Percentiles rank a stretch among this genome's conserved stretches.
Evolutionary conservation across 2,113 vertebrate genomes (phyloP).

Genomic region (Toxotes chatareus): DNA sequence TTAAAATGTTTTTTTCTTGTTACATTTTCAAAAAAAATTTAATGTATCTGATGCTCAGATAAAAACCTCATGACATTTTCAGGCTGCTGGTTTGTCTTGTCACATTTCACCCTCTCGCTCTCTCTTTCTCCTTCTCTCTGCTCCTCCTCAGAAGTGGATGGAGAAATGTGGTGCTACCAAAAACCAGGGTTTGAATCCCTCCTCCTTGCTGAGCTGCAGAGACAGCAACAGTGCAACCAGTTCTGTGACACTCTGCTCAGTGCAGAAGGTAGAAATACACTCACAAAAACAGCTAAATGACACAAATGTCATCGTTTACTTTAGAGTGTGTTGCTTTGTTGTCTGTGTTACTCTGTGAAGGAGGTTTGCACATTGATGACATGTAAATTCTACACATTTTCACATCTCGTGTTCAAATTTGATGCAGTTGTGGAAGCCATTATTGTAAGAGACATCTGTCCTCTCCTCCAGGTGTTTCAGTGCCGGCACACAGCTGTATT

Average conservation of each 20-base stretch:
- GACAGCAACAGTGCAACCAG: constrained; percentile 86
- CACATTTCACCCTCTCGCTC: background rate
- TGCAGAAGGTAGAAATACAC: constrained; percentile 85
- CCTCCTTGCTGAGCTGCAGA: constrained; percentile 85
- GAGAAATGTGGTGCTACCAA: constrained; percentile 77
- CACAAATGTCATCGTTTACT: background rate
- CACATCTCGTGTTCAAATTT: background rate
- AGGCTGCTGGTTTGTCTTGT: background rate
- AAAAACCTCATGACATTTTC: background rate
- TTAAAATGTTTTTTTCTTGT: background rate
- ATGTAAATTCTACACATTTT: background rate
- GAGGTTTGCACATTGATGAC: too few relatives aligned
- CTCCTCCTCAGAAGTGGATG: constrained; percentile 33
- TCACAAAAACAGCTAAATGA: background rate
- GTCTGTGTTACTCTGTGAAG: background rate
- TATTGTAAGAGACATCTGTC: constrained; percentile 40
- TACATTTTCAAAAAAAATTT: background rate
- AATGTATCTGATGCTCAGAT: too few relatives aligned
- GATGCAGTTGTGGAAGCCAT: background rate
- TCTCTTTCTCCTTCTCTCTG: background rate
- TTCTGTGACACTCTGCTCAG: constrained; percentile 91
- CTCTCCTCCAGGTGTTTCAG: constrained; percentile 82
- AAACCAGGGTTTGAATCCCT: constrained; percentile 74
- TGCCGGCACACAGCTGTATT: constrained; percentile 90
- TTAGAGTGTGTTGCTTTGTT: background rate